Conservation (phyloP, 2,888 invertebrate genomes). For the Limnephilus auricula region DNA sequence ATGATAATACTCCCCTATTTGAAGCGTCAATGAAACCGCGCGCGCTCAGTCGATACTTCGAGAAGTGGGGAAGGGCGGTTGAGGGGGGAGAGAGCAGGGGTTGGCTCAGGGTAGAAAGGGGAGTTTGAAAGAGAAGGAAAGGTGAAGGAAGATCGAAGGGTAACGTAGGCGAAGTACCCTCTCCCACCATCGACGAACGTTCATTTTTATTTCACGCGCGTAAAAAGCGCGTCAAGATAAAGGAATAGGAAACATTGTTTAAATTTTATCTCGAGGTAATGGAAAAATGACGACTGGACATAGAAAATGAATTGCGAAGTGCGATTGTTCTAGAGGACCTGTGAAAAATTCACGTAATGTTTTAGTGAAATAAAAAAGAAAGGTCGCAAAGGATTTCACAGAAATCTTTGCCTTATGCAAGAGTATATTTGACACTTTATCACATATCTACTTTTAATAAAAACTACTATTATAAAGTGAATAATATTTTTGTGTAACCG, state of each 20-base stretch:
- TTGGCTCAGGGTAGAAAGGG: conserved; percentile 22
- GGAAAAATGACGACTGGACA: conserved; percentile 62
- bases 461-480: not conserved
- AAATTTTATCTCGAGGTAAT: conserved; percentile 65
- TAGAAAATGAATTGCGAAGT: conserved; percentile 20
- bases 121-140: conserved; percentile 24
- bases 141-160: conserved; percentile 39
- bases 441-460: not conserved
- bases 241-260: conserved; percentile 64
- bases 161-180: conserved; percentile 47
- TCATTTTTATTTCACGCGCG: conserved; percentile 66
- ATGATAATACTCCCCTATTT: conserved; percentile 47
- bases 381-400: not conserved
- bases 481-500: not conserved
- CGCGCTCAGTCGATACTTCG: conserved; percentile 53
- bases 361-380: not conserved
- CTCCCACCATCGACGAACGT: conserved; percentile 54
- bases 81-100: not conserved
- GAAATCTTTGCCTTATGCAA: not conserved
- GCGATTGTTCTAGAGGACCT: conserved; percentile 15
- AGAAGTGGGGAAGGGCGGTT: not conserved
- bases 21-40: conserved; percentile 42
- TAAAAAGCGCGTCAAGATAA: conserved; percentile 64
- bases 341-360: conserved; percentile 4
- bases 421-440: not conserved